phyloP scores from a whole-genome alignment of 1,140 invertebrate genomes.

The Drosophila pallidifrons region DNA sequence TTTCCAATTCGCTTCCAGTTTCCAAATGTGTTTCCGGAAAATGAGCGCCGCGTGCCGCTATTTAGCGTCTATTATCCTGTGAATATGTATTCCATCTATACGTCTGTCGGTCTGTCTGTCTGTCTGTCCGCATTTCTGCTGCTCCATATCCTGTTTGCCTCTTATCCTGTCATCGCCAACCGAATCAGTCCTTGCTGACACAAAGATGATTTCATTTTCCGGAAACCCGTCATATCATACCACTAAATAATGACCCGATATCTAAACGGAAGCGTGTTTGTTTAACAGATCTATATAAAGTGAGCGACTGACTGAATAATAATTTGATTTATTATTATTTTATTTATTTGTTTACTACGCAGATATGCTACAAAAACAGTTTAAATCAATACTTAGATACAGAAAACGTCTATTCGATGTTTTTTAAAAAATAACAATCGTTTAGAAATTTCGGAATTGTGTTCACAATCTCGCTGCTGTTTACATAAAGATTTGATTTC shows the following conservation, averaged over 20 bases:
- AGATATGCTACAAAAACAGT: no score
- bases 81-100: slow-evolving; percentile 57
- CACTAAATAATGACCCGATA: slow-evolving; percentile 11
- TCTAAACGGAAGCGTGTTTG: slow-evolving; percentile 31
- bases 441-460: no score
- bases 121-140: slow-evolving; percentile 12
- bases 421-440: no score
- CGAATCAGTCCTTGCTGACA: slow-evolving; percentile 7
- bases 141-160: slow-evolving; percentile 45
- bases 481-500: no score
- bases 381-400: no score
- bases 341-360: no score
- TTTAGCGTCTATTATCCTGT: slow-evolving; percentile 79
- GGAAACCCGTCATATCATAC: slow-evolving; percentile 28
- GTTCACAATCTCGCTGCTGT: no score
- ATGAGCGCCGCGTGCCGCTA: slow-evolving; percentile 78
- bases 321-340: no score
- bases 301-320: no score
- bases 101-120: slow-evolving; percentile 14
- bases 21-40: slow-evolving; percentile 53
- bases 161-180: slow-evolving; percentile 60
- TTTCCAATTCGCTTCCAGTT: slow-evolving; percentile 32
- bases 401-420: no score
- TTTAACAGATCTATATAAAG: slow-evolving; percentile 10
- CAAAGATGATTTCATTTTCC: slow-evolving; percentile 69